A percentile compares a stretch with the other conserved stretches of the same genome.
Evolutionary conservation across 2,888 invertebrate genomes (phyloP).

Genomic region (Drosophila peninsularis): DNA sequence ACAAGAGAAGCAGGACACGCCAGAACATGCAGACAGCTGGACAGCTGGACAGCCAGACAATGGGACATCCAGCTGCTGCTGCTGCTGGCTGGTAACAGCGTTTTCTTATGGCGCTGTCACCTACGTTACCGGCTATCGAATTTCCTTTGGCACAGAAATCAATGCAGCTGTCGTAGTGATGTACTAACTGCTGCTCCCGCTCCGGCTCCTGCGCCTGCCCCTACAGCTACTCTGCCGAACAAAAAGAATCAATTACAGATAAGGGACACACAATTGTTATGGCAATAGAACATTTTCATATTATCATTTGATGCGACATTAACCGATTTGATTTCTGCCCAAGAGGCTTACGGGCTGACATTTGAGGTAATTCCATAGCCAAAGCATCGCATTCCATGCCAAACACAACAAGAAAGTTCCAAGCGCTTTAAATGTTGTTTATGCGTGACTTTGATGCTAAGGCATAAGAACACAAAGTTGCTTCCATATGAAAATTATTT

Average conservation of each 20-base stretch:
- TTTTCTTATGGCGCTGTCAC: constrained; percentile 32
- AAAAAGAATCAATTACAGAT: neutral
- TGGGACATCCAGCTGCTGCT: constrained; percentile 13
- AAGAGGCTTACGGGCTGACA: constrained; percentile 8
- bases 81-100: constrained; percentile 11
- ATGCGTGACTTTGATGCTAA: neutral
- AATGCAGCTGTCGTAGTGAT: constrained; percentile 37
- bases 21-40: neutral
- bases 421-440: neutral
- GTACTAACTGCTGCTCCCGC: neutral
- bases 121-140: constrained; percentile 46
- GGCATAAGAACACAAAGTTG: neutral
- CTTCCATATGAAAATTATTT: neutral
- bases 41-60: constrained; percentile 7
- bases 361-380: neutral
- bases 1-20: constrained; percentile 12
- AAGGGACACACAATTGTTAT: constrained; percentile 17
- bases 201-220: neutral
- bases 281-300: constrained; percentile 21
- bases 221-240: neutral
- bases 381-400: neutral
- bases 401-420: neutral
- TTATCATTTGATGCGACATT: constrained; percentile 20
- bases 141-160: constrained; percentile 43
- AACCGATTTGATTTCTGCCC: constrained; percentile 23